phyloP scores from a whole-genome alignment of 2,113 vertebrate species.

The Paratilapia polleni region DNA sequence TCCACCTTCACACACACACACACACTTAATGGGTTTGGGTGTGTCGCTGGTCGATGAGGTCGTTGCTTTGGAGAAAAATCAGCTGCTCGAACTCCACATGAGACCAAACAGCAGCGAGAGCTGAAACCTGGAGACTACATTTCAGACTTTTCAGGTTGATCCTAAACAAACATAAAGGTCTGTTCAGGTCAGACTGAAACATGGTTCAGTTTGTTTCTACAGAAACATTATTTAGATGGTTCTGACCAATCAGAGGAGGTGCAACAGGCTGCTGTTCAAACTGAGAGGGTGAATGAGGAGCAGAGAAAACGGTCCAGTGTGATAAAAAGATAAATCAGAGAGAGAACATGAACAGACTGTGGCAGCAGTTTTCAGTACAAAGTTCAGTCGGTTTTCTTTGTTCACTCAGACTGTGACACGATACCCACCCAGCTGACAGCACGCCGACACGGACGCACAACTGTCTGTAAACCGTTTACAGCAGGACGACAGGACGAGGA shows the following conservation, averaged over 20 bases:
- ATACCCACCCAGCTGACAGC: neutral
- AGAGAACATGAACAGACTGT: no score
- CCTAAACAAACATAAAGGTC: no score
- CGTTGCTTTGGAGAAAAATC: neutral
- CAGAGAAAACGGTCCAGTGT: no score
- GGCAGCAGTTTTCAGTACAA: no score
- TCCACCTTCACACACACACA: neutral
- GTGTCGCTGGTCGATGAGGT: neutral
- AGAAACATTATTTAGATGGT: neutral
- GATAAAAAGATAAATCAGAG: no score
- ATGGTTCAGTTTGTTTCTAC: neutral
- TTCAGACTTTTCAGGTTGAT: neutral
- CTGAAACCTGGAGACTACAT: neutral
- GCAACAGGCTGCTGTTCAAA: no score
- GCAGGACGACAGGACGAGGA: no score
- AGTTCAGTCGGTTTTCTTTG: no score
- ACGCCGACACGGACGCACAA: neutral
- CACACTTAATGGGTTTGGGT: neutral
- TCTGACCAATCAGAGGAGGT: neutral
- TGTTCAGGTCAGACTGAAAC: no score
- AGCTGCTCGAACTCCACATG: constrained; percentile 5
- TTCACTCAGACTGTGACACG: neutral
- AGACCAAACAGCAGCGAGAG: neutral
- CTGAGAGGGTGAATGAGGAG: no score
- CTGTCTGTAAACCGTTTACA: neutral